These are phyloP conservation scores for Proctacanthus coquilletti DNA, from an alignment of 1,140 invertebrate genomes.

Conservation along the genomic window DNA sequence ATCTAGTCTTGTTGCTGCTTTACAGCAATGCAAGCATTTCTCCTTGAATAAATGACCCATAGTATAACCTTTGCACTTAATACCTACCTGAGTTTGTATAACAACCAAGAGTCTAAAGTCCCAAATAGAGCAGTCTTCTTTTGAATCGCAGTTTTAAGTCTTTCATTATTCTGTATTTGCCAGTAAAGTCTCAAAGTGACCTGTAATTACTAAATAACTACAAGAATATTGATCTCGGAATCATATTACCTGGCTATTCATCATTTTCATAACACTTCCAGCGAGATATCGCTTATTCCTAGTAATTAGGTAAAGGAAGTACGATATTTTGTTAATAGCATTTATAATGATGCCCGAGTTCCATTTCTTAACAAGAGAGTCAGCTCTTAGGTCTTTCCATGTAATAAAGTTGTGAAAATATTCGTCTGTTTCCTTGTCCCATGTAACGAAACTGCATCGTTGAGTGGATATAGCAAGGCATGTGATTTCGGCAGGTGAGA, in stretches of 20 bases:
- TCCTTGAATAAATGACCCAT: neutral
- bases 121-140: slow-evolving; percentile 62
- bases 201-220: slow-evolving; percentile 31
- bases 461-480: slow-evolving; percentile 79
- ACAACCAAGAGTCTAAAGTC: slow-evolving; percentile 85
- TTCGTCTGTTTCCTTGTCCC: slow-evolving; percentile 65
- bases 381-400: slow-evolving; percentile 86
- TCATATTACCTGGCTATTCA: slow-evolving; percentile 58
- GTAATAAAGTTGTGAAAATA: slow-evolving; percentile 88
- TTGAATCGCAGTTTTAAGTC: slow-evolving; percentile 41
- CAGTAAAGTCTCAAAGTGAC: slow-evolving; percentile 63
- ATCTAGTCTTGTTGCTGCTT: too few relatives aligned
- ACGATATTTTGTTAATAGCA: slow-evolving; percentile 33
- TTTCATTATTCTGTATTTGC: slow-evolving; percentile 55
- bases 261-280: slow-evolving; percentile 59
- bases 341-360: slow-evolving; percentile 68
- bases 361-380: slow-evolving; percentile 64
- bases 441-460: slow-evolving; percentile 75
- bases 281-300: slow-evolving; percentile 66
- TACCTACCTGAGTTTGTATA: slow-evolving; percentile 49
- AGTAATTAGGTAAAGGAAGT: slow-evolving; percentile 56
- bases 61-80: neutral
- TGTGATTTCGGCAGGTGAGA: slow-evolving; percentile 43
- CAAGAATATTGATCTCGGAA: slow-evolving; percentile 5
- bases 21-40: neutral